These are phyloP conservation scores for Pteromalus puparum DNA, from an alignment of 1,140 invertebrate species.

Conservation along the genomic window DNA sequence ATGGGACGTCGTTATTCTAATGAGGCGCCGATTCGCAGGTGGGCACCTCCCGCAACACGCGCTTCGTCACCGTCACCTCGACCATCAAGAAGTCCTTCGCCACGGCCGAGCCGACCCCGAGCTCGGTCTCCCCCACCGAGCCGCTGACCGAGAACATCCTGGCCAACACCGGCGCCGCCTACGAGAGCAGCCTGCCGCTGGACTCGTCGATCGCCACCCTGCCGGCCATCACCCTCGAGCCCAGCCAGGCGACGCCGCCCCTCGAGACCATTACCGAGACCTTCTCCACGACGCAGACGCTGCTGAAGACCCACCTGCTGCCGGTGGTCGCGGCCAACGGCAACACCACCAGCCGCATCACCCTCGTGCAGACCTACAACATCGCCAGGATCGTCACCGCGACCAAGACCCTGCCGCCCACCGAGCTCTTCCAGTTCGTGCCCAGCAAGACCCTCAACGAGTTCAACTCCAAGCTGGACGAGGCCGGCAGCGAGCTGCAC, in stretches of 20 bases:
- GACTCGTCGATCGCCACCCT: constrained; percentile 88
- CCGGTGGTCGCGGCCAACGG: constrained; percentile 85
- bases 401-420: constrained; percentile 90
- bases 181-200: constrained; percentile 82
- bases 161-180: constrained; percentile 84
- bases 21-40: constrained; percentile 75
- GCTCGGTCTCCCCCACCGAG: constrained; percentile 79
- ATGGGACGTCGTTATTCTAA: too few relatives aligned
- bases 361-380: constrained; percentile 91
- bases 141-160: constrained; percentile 91
- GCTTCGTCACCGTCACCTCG: constrained; percentile 89
- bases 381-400: constrained; percentile 90
- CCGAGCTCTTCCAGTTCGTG: constrained; percentile 90
- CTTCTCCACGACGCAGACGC: constrained; percentile 90
- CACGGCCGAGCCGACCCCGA: constrained; percentile 76
- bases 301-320: constrained; percentile 90
- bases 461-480: constrained; percentile 89
- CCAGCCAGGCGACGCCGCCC: constrained; percentile 85
- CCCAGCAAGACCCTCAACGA: constrained; percentile 92
- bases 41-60: constrained; percentile 89
- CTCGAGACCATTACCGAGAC: constrained; percentile 92
- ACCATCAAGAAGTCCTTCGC: constrained; percentile 86
- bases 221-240: constrained; percentile 85
- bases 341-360: constrained; percentile 83
- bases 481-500: constrained; percentile 91